Evolutionary conservation across 2,113 vertebrate genomes (phyloP).

Genomic region (Pachycephala philippinensis): DNA sequence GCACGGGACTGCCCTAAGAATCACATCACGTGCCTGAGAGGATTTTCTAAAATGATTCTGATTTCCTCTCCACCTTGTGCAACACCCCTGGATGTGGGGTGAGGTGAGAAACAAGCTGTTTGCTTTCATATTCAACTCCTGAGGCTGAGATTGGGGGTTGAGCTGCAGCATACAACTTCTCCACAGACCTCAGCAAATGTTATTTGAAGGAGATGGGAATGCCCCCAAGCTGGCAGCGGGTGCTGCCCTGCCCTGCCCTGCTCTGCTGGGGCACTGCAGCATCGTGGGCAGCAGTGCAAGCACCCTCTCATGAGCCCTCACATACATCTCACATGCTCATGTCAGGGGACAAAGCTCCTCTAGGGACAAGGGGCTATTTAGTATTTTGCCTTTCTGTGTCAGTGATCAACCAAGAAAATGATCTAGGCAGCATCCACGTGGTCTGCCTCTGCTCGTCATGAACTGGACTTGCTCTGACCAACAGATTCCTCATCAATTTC

Average conservation of each 20-base stretch:
- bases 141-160: background rate
- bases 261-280: background rate
- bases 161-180: background rate
- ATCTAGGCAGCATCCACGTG: background rate
- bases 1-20: background rate
- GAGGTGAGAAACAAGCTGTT: background rate
- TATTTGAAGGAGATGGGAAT: background rate
- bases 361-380: background rate
- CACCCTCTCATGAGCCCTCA: background rate
- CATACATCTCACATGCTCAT: background rate
- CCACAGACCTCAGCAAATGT: background rate
- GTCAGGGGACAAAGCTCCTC: background rate
- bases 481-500: background rate
- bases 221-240: accelerated
- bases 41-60: background rate
- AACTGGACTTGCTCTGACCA: background rate
- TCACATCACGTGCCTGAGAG: background rate
- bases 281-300: background rate
- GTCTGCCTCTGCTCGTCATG: background rate
- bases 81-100: background rate
- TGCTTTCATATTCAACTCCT: background rate
- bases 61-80: background rate
- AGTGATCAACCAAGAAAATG: background rate
- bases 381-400: background rate
- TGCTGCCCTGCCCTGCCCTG: background rate